Base-by-base conservation (phyloP, 2,797 vertebrate species). In the Heliangelus exortis region DNA sequence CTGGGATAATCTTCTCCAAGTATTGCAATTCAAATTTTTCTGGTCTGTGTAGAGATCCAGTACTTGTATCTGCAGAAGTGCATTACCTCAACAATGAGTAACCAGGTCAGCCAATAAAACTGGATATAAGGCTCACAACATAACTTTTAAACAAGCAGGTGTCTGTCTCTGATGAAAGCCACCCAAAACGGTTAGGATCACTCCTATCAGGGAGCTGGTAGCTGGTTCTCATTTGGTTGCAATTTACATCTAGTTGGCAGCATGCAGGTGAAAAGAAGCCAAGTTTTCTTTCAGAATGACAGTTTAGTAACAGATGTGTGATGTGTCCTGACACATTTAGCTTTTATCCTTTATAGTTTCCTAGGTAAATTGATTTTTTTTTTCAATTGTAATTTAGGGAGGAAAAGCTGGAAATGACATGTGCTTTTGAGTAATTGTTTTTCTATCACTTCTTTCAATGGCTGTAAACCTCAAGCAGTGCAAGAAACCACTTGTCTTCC, bases 231-330 rank as follows among this genome's bases (percentile, higher is more conserved):
- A 26, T 74, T 94, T 85, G 89, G 84, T 92, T 81, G 88, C 68
- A 67, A 15, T 95, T 95, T 77, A 31, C 29, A 5, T 45, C 65
- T 93, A 78, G 36, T 51, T 96, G 93, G 91, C 88, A 94, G 88
- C 13, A 0, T 48, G 11, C 67, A 54, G 83, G 71, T 91, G 73
- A 87, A 95, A 77, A 57, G 58, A 36, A 95, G 94, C 93, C 90
- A 94, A 92, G 89, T 72, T 87, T 92, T 91, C 68, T 79, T 57
- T 91, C 48, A 55, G 53, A 80, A 89, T 84, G 91, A 85, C 72
- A 89, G 94, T 96, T 94, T 94, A 79, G 82, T 87, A 96, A 93
- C 96, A 96, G 95, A 96, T 96, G 90, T 91, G 94, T 96, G 79
- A 89, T 95, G 94, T 96, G 96, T 95, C 83, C 93, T 80, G 79